These are phyloP conservation scores for Crotalus viridis DNA, from an alignment of 2,113 vertebrate species.

Conservation along the genomic window DNA sequence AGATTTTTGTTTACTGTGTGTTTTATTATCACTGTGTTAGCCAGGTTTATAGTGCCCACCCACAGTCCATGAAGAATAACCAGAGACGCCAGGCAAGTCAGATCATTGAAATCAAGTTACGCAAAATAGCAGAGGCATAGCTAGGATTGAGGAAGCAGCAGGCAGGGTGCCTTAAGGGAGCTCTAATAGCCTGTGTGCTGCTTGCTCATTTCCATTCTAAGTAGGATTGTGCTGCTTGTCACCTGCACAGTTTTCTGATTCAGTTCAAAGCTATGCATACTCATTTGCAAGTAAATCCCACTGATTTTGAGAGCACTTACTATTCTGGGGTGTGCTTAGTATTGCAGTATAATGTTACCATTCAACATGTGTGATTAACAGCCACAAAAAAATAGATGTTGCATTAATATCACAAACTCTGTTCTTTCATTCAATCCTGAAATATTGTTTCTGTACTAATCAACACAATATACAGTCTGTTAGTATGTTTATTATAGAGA, in stretches of 20 bases:
- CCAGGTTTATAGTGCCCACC: not conserved
- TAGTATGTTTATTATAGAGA: slow-evolving; percentile 11
- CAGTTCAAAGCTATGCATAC: not conserved
- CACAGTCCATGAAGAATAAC: not conserved
- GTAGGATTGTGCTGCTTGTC: not conserved
- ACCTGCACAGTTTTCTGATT: slow-evolving; percentile 37
- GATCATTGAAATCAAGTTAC: not conserved
- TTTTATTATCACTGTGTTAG: not conserved
- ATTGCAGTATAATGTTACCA: slow-evolving; percentile 5
- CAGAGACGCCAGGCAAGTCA: not conserved
- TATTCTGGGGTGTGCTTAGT: not conserved
- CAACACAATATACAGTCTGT: not conserved
- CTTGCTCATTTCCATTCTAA: not conserved
- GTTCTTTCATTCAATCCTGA: slow-evolving; percentile 31
- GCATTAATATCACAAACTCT: slow-evolving; percentile 2
- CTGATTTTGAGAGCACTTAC: not conserved
- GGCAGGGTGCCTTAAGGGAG: not conserved
- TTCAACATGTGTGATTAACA: not conserved
- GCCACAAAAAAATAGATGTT: slow-evolving; percentile 19
- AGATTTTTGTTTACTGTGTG: not conserved
- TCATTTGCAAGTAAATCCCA: not conserved
- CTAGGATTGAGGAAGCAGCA: not conserved
- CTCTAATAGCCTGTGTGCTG: not conserved
- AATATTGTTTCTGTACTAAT: slow-evolving; percentile 4
- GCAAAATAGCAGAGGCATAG: not conserved